Percentiles rank a stretch among this genome's conserved stretches.
phyloP scores from a whole-genome alignment of 2,113 vertebrate genomes.

The Merops nubicus region DNA sequence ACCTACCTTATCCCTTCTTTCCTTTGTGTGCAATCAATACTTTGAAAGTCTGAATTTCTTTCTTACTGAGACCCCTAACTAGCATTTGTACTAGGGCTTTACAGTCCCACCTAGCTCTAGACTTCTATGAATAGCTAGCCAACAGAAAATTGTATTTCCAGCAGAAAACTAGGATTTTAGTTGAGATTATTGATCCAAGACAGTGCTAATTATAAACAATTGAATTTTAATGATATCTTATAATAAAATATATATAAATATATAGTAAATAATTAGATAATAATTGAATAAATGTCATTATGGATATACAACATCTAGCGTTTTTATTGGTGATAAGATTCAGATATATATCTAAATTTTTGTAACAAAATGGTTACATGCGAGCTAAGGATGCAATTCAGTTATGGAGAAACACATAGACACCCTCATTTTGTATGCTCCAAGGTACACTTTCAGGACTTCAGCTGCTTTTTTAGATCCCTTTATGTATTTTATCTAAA shows the following conservation, averaged over 20 bases:
- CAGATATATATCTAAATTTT: neutral
- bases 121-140: neutral
- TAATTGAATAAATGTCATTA: neutral
- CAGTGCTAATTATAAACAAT: neutral
- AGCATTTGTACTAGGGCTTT: neutral
- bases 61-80: neutral
- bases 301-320: neutral
- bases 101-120: neutral
- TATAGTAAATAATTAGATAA: no score
- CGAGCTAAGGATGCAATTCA: neutral
- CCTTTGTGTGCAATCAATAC: neutral
- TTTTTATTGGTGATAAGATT: neutral
- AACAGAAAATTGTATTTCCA: neutral
- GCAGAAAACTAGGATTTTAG: neutral
- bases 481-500: neutral
- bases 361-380: fast-evolving
- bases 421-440: neutral
- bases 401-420: neutral
- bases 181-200: neutral
- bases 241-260: no score
- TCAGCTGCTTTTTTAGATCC: neutral
- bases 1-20: no score
- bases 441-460: neutral
- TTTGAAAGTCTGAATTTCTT: neutral
- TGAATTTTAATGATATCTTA: no score